These are phyloP conservation scores for Lamellibrachia luymesi DNA, from an alignment of 1,140 invertebrate genomes.

Conservation along the genomic window DNA sequence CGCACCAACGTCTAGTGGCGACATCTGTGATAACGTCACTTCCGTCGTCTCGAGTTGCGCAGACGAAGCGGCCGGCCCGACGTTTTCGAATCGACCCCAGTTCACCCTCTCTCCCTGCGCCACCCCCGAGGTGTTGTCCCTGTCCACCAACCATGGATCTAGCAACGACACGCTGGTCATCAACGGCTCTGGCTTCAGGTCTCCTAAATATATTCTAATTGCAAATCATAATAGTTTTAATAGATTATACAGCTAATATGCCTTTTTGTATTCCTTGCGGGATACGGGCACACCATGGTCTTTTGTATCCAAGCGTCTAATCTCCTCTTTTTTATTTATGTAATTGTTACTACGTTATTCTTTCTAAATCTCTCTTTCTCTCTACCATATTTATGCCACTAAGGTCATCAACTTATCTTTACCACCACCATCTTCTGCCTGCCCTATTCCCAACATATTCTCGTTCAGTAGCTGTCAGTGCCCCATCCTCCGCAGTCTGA, in stretches of 20 bases:
- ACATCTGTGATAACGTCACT: not conserved
- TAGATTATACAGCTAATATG: not conserved
- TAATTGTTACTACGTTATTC: too few species aligned
- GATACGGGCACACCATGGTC: not conserved
- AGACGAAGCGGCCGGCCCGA: conserved; percentile 37
- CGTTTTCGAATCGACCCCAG: not conserved
- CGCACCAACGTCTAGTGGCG: not conserved
- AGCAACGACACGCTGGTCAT: not conserved
- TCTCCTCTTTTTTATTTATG: too few species aligned
- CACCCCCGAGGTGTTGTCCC: not conserved
- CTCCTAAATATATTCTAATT: not conserved
- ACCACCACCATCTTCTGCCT: too few species aligned
- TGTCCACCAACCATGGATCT: not conserved
- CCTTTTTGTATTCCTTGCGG: not conserved
- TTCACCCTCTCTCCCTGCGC: not conserved
- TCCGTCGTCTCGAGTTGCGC: conserved; percentile 40
- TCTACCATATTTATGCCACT: too few species aligned
- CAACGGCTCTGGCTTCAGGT: not conserved
- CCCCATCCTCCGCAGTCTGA: too few species aligned
- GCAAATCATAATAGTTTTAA: not conserved
- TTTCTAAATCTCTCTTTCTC: too few species aligned
- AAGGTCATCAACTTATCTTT: too few species aligned
- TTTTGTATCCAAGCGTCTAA: not conserved
- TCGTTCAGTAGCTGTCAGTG: too few species aligned
- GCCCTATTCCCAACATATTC: too few species aligned